Base-by-base conservation (phyloP, 2,797 vertebrate species). In the Setipinna tenuifilis region DNA sequence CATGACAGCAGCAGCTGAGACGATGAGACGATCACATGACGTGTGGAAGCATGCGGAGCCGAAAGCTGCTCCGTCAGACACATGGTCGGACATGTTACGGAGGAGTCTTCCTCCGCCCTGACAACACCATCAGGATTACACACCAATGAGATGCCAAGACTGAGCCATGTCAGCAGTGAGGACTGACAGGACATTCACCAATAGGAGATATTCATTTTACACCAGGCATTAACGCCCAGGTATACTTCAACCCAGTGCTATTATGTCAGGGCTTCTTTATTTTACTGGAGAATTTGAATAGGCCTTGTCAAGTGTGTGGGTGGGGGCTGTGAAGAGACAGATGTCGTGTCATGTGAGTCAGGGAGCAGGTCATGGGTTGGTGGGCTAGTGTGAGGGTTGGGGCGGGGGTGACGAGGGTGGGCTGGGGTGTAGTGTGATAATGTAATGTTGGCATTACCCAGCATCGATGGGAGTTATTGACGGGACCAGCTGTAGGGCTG, bases 401-500 rank as follows among this genome's bases (percentile, higher is more conserved):
- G 46, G 46, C 10, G 46, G 46, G 46, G 46, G 46, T 4, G 46
- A 10, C 46, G 46, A 4, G 46, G 46, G 46, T 48, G 46, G 50
- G 50, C 7, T 28, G 65, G 1, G 65, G 65, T 6, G 28, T 44
- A 44, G 71, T 78, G 71, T 78, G 71, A 41, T 17, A 44, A 44
- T 78, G 71, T 9, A 21, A 41, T 44, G 71, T 44, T 78, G 71
- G 71, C 35, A 78, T 78, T 44, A 78, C 16, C 35, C 35, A n/a
- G 35, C 71, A 35, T 78, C 71, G 41, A 44, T 78, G 71, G 2
- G 35, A 78, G 62, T 28, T 65, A 84, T 23, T 84, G 83, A 84
- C 62, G 28, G 83, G 46, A 61, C 61, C 83, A 75, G 23, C 83
- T 84, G 83, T 41, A 82, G 81, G 19, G n/a, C 12, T 75, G 83